phyloP scores from a whole-genome alignment of 2,888 invertebrate species.

The Oscheius sp. region DNA sequence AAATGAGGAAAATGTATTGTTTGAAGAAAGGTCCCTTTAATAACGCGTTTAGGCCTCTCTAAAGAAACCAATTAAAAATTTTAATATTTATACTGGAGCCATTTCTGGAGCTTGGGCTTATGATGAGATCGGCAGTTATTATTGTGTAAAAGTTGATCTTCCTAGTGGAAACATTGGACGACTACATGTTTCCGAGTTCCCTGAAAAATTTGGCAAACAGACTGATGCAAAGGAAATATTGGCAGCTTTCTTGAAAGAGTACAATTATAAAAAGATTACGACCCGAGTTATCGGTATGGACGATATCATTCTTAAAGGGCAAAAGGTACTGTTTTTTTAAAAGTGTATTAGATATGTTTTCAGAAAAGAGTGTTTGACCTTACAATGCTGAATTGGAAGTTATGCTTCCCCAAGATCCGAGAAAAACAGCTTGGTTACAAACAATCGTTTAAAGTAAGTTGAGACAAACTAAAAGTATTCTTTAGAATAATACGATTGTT shows the following conservation, averaged over 20 bases:
- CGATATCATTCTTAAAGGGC: too few relatives aligned
- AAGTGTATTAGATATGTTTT: constrained; percentile 2
- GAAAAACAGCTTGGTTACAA: constrained; percentile 32
- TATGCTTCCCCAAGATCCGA: constrained; percentile 35
- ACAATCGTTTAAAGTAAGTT: constrained; percentile 33
- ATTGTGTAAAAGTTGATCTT: constrained; percentile 5
- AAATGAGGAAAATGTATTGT: background rate
- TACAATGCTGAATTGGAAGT: constrained; percentile 41
- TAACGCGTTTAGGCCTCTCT: background rate
- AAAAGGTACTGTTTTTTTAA: constrained; percentile 23
- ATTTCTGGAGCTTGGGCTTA: constrained; percentile 19
- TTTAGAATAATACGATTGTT: constrained; percentile 35
- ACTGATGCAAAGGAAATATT: background rate
- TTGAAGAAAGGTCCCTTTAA: background rate
- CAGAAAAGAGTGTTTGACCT: constrained; percentile 38
- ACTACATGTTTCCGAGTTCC: constrained; percentile 50
- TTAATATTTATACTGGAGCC: constrained; percentile 11
- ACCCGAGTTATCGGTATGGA: constrained; percentile 44
- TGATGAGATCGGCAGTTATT: background rate
- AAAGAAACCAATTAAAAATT: constrained; percentile 8
- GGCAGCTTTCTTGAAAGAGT: constrained; percentile 36
- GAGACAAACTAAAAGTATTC: background rate
- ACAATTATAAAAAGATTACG: constrained; percentile 34
- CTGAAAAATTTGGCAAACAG: constrained; percentile 18
- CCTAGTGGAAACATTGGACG: constrained; percentile 35